Conservation (phyloP, 2,113 vertebrate species). For the Morone saxatilis region DNA sequence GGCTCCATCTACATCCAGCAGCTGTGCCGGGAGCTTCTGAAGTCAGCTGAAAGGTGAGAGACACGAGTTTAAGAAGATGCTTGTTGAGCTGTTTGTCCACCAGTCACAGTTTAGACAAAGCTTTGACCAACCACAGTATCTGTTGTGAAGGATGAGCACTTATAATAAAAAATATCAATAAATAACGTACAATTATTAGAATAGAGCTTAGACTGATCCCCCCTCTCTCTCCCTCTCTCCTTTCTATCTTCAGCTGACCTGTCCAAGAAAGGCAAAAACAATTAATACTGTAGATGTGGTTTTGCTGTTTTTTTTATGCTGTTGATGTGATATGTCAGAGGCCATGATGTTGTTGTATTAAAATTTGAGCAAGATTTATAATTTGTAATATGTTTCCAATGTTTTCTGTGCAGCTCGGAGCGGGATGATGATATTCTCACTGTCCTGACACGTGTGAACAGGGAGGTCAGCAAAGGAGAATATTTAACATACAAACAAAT, state of each 20-base stretch:
- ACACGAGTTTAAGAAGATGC: neutral
- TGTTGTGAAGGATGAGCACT: too few species aligned
- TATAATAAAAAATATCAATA: too few species aligned
- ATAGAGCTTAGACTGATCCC: too few species aligned
- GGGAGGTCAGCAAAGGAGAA: slow-evolving; percentile 83
- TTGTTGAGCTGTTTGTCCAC: neutral
- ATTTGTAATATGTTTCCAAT: neutral
- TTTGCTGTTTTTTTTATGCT: neutral
- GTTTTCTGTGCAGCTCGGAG: slow-evolving; percentile 49
- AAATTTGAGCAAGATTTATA: too few species aligned
- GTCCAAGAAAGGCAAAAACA: too few species aligned
- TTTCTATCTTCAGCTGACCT: too few species aligned
- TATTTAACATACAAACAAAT: slow-evolving; percentile 83
- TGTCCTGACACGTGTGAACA: slow-evolving; percentile 90
- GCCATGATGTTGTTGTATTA: neutral
- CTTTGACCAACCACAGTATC: neutral
- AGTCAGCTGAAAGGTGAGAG: slow-evolving; percentile 68
- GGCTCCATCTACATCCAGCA: slow-evolving; percentile 88
- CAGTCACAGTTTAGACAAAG: neutral
- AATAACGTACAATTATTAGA: neutral
- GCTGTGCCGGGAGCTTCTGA: slow-evolving; percentile 83
- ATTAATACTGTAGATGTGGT: too few species aligned
- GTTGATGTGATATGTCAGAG: neutral
- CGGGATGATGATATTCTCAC: slow-evolving; percentile 83
- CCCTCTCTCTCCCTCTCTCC: too few species aligned